Evolutionary conservation across 2,113 vertebrate genomes (phyloP).

Genomic region (Falco punctatus): DNA sequence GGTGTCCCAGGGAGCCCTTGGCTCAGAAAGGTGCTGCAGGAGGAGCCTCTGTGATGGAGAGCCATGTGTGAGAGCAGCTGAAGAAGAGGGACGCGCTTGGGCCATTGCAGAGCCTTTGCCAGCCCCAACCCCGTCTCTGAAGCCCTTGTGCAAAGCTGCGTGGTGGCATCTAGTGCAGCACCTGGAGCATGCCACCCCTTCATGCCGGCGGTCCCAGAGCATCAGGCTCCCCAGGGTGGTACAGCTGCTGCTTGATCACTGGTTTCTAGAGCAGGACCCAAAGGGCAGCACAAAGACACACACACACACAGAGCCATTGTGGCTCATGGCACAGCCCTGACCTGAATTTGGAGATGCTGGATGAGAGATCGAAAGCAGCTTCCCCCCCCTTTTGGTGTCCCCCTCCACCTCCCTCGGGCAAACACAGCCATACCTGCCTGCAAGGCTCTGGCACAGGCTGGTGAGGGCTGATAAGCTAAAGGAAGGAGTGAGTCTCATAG

Average conservation of each 20-base stretch:
- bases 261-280: neutral
- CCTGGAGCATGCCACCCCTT: neutral
- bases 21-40: neutral
- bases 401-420: neutral
- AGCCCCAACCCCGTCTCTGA: neutral
- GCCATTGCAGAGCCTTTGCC: neutral
- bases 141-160: neutral
- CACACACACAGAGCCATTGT: neutral
- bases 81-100: neutral
- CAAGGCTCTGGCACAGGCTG: neutral
- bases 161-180: neutral
- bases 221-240: neutral
- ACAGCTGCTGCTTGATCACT: neutral
- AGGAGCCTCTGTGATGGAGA: neutral
- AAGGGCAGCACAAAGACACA: neutral
- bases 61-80: rapidly evolving
- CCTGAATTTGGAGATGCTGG: neutral
- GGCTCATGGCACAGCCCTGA: neutral
- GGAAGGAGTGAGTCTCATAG: neutral
- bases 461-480: neutral
- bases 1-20: neutral
- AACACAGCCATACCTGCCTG: neutral
- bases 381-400: neutral
- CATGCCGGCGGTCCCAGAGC: neutral
- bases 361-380: neutral